Conservation (phyloP, 2,113 vertebrate species). For the Heterocephalus glaber region DNA sequence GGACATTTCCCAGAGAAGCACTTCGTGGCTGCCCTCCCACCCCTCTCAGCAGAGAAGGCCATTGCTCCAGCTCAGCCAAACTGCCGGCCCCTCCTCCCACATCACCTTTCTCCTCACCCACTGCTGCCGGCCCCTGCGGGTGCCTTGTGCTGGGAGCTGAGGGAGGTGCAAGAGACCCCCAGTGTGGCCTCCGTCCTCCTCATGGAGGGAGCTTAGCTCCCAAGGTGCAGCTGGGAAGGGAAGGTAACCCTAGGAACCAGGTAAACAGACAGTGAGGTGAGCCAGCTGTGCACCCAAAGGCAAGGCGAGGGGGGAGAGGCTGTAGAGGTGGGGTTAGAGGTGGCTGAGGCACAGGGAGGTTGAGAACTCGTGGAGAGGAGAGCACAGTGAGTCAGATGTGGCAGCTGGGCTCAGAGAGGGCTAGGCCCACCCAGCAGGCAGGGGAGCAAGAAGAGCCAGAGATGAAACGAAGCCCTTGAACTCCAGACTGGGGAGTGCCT, state of each 20-base stretch:
- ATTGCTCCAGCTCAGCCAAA: not conserved
- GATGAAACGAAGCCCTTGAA: not conserved
- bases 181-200: not conserved
- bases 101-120: not conserved
- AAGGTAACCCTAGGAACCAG: not conserved
- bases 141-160: not conserved
- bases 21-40: not conserved
- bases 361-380: not conserved
- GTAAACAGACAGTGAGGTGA: not conserved
- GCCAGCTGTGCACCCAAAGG: not conserved
- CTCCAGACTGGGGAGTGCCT: not conserved
- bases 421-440: not conserved
- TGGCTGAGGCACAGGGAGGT: not conserved
- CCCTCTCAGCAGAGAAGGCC: not conserved
- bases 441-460: not conserved
- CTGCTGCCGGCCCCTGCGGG: not conserved
- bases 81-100: not conserved
- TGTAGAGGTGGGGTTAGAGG: rapidly evolving
- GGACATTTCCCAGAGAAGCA: not conserved
- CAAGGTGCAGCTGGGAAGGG: not conserved
- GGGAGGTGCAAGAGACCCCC: not conserved
- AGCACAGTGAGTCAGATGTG: not conserved
- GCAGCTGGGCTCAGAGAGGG: not conserved
- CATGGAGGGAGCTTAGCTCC: not conserved
- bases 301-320: not conserved